phyloP scores from a whole-genome alignment of 1,140 invertebrate genomes.

The Varroa destructor region DNA sequence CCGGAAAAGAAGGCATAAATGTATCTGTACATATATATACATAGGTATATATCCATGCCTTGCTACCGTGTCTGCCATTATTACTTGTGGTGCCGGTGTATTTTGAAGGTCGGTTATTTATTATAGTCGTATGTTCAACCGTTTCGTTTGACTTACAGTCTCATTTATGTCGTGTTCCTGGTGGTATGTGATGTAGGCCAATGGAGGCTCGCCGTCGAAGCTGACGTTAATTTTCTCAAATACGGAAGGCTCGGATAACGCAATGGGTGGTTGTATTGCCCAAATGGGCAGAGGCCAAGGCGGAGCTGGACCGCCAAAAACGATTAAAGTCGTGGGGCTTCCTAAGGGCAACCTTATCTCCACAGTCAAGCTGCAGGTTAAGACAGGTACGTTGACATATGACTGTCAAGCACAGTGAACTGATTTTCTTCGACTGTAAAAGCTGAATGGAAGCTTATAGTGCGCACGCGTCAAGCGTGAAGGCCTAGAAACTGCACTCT shows the following conservation, averaged over 20 bases:
- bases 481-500: not conserved
- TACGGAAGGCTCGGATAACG: conserved; percentile 15
- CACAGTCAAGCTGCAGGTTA: conserved; percentile 25
- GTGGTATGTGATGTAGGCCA: conserved; percentile 7
- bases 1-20: too few relatives aligned
- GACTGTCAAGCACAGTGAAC: too few relatives aligned
- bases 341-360: conserved; percentile 27
- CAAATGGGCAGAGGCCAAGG: conserved; percentile 1
- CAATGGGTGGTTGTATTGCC: not conserved
- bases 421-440: not conserved
- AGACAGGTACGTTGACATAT: conserved; percentile 4
- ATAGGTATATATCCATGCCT: too few relatives aligned
- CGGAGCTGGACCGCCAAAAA: not conserved
- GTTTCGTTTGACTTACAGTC: too few relatives aligned
- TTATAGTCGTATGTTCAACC: too few relatives aligned
- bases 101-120: too few relatives aligned
- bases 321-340: conserved; percentile 15
- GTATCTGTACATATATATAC: too few relatives aligned
- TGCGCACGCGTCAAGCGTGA: not conserved
- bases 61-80: too few relatives aligned
- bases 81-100: too few relatives aligned
- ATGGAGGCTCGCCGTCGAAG: conserved; percentile 22
- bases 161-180: too few relatives aligned
- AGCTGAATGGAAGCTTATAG: not conserved
- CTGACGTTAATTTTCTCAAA: conserved; percentile 25